Evolutionary conservation across 2,113 vertebrate species (phyloP).

Genomic region (Phylloscopus trochiloides): DNA sequence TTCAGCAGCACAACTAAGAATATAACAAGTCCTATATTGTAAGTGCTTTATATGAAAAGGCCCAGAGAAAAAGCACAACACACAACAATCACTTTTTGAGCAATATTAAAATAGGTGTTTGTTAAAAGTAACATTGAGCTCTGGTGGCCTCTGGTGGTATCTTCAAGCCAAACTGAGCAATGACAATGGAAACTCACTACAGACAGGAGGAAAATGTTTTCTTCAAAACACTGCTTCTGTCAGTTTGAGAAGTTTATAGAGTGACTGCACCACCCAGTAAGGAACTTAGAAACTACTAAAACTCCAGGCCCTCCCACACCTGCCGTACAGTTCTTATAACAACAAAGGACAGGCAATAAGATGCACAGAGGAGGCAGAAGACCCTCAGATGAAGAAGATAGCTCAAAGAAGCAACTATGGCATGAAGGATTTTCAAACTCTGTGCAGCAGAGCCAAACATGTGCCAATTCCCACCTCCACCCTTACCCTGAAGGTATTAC

Average conservation of each 20-base stretch:
- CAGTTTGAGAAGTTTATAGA: not conserved
- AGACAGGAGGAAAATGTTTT: not conserved
- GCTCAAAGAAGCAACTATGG: fast-evolving
- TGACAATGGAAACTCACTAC: not conserved
- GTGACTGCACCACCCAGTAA: not conserved
- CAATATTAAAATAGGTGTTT: not conserved
- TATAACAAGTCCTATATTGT: not conserved
- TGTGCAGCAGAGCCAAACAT: not conserved
- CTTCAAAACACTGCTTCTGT: not conserved
- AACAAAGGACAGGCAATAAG: fast-evolving
- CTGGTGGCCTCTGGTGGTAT: not conserved
- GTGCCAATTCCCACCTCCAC: not conserved
- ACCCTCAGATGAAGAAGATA: not conserved
- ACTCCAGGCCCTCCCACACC: not conserved
- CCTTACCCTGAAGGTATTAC: not conserved
- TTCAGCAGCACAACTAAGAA: not conserved
- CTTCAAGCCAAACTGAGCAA: not conserved
- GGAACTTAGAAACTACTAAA: not conserved
- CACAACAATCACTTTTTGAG: not conserved
- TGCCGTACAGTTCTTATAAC: not conserved
- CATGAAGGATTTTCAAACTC: not conserved
- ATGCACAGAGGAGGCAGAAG: not conserved
- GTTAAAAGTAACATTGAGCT: not conserved
- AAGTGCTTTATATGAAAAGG: not conserved
- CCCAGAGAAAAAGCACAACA: not conserved